phyloP scores from a whole-genome alignment of 2,797 vertebrate genomes.

The Hoplostethus atlanticus region DNA sequence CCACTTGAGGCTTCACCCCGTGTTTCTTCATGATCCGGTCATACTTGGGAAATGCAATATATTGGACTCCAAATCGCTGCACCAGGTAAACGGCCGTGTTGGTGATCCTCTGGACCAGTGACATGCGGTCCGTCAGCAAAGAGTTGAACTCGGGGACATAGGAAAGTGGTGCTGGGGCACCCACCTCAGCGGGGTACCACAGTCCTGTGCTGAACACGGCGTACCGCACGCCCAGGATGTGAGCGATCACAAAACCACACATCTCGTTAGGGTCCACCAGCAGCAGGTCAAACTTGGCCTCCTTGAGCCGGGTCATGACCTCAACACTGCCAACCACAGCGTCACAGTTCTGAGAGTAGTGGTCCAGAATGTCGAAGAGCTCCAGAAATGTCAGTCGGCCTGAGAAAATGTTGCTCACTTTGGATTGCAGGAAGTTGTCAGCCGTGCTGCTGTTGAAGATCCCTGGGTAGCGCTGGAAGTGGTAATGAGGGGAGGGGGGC shows the following conservation, averaged over 20 bases:
- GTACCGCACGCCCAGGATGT: conserved; percentile 93
- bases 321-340: conserved; percentile 91
- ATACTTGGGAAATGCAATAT: conserved; percentile 95
- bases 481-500: conserved; percentile 90
- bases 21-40: conserved; percentile 96
- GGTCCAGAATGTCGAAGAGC: conserved; percentile 97
- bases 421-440: conserved; percentile 96
- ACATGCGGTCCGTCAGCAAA: conserved; percentile 95
- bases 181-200: conserved; percentile 98
- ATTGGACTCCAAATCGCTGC: conserved; percentile 94
- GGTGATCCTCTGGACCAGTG: conserved; percentile 90
- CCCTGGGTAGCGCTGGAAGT: conserved; percentile 94
- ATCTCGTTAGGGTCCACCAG: conserved; percentile 99
- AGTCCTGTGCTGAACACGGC: conserved; percentile 98
- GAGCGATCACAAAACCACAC: conserved; percentile 98
- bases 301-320: conserved; percentile 89
- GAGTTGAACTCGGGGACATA: conserved; percentile 99
- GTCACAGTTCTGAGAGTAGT: conserved; percentile 97
- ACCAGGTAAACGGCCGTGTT: conserved; percentile 94
- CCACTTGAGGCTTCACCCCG: conserved; percentile 87
- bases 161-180: conserved; percentile 94
- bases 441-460: conserved; percentile 97
- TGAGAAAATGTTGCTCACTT: conserved; percentile 98
- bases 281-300: conserved; percentile 93
- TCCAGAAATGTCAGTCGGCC: conserved; percentile 94